Conservation (phyloP, 2,888 invertebrate genomes). For the Luffia ferchaultella region DNA sequence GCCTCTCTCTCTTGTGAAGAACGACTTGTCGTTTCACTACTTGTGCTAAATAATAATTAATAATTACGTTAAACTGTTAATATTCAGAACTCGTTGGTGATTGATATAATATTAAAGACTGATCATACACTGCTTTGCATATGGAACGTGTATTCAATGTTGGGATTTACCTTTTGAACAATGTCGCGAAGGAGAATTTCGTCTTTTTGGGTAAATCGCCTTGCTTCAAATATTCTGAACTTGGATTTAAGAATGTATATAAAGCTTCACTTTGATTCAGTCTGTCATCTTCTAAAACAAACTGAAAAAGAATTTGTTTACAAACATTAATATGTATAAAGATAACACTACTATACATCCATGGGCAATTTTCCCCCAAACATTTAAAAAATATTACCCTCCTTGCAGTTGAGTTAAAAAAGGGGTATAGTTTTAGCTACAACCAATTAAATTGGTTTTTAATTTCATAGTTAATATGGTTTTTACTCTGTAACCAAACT, state of each 20-base stretch:
- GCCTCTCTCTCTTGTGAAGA: slow-evolving; percentile 59
- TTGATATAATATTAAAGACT: not conserved
- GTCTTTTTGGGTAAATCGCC: slow-evolving; percentile 84
- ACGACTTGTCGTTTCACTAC: slow-evolving; percentile 53
- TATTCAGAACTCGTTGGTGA: not conserved
- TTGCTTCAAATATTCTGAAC: slow-evolving; percentile 87
- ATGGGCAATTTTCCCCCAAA: no score
- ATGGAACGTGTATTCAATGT: no score
- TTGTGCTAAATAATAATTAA: slow-evolving; percentile 42
- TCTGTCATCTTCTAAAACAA: slow-evolving; percentile 85
- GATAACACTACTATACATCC: no score
- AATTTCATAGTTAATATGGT: no score
- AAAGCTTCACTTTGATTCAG: slow-evolving; percentile 89
- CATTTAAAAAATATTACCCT: no score
- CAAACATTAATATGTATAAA: slow-evolving; percentile 8
- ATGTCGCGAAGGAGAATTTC: slow-evolving; percentile 84
- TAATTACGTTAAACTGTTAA: not conserved
- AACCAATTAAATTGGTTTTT: no score
- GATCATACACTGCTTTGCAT: no score
- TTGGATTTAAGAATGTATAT: slow-evolving; percentile 91
- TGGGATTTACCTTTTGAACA: slow-evolving; percentile 84
- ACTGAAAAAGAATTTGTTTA: no score
- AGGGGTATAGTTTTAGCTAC: no score
- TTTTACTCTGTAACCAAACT: no score
- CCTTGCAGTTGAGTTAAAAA: no score